These are phyloP conservation scores for Scatophagus argus DNA, from an alignment of 2,113 vertebrate genomes.

Conservation along the genomic window DNA sequence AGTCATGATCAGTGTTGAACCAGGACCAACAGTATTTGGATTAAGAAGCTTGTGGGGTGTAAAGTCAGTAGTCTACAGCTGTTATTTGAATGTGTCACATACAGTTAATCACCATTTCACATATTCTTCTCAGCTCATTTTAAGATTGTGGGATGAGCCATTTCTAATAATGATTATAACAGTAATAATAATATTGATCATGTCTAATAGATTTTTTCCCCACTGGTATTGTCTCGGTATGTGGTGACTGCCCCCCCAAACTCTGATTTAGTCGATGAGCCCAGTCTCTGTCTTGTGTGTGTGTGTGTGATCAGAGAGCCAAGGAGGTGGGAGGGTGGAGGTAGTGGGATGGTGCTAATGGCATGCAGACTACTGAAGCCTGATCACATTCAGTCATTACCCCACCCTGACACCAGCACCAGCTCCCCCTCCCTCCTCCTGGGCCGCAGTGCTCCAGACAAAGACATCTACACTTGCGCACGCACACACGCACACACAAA, in stretches of 20 bases:
- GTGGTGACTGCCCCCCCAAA: not conserved
- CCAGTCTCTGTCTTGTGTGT: conserved; percentile 36
- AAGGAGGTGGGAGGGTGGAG: conserved; percentile 26
- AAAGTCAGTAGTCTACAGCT: not conserved
- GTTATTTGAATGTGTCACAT: not conserved
- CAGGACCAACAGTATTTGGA: not conserved
- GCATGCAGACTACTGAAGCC: conserved; percentile 65
- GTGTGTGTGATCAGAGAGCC: conserved; percentile 44
- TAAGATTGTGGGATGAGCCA: not conserved
- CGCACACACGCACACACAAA: conserved; percentile 43
- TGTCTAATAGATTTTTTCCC: not conserved
- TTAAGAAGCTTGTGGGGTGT: not conserved
- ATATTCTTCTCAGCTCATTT: not conserved
- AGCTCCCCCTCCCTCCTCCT: conserved; percentile 23
- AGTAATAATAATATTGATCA: not conserved
- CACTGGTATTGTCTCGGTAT: not conserved
- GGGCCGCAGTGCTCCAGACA: conserved; percentile 70
- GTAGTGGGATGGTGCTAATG: conserved; percentile 56
- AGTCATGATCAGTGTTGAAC: too few relatives aligned
- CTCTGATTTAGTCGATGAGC: not conserved
- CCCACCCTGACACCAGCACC: conserved; percentile 38
- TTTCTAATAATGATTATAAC: not conserved
- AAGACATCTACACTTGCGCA: conserved; percentile 57
- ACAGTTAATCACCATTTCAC: not conserved
- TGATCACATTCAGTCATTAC: conserved; percentile 68